Evolutionary conservation across 35 echinoderm and acorn worm genomes (phyloP), one percentile per base, ranked within the genome.

Genomic region (Apostichopus californicus): DNA sequence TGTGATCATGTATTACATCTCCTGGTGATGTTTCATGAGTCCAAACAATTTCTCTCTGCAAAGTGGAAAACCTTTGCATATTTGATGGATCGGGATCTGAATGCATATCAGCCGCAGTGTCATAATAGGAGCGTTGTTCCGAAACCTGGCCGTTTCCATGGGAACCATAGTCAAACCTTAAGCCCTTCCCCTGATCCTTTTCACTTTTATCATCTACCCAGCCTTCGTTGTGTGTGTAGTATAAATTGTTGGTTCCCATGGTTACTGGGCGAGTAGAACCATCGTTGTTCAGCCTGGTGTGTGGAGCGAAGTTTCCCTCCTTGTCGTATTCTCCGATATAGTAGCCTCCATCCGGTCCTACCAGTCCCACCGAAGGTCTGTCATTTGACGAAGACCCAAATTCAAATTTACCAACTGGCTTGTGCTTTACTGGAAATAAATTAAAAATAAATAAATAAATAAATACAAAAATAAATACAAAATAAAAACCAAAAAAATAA

Each of bases 281-380:
- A 85, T 85, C 81, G 14, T 54, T 8, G 18, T 85, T 85, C 5
- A 85, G 8, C 3, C 81, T 11, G n/a, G 54, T 58, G 55, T 55
- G 13, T 8, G 81, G 81, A 14, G 55, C 81, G 63, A 85, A 85
- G 25, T 85, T 15, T 54, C 81, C 55, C 5, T 5, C 21, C 6
- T 56, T 4, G 18, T 85, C 81, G n/a, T 85, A 59, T 20, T 15
- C 24, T 20, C 81, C 81, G 5, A 85, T 85, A 14, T 85, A 85
- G 18, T 85, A 58, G 18, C 81, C 81, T 5, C 81, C 81, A 59
- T 85, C 75, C 26, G 90, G 90, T 56, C 75, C 73, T 14, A 80
- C 78, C 11, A 79, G 77, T 23, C 46, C 90, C 22, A 91, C 77
- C 22, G 90, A 91, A 46, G 90, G 17, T 59, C 20, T 56, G 5